Evolutionary conservation across 2,888 invertebrate genomes (phyloP), one percentile per base, ranked within the genome.

Genomic region (Drosophila nr. perissopoda): DNA sequence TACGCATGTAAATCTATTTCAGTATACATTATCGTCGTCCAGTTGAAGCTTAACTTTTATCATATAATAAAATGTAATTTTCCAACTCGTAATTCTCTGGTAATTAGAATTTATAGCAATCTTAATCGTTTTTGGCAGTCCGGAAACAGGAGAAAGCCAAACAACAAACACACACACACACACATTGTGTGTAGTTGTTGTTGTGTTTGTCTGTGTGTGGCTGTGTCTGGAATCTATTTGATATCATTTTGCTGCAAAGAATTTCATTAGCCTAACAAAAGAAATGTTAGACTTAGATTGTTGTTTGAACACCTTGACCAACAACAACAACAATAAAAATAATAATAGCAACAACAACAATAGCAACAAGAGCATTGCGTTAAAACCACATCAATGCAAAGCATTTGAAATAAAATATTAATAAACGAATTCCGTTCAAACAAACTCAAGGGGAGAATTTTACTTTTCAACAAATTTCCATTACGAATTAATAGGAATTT

Each of bases 1-100:
- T 86, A 87, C 85, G 87, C 87, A 87, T 87, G 87, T 87, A 87
- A 87, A 87, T 87, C 87, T 89, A 89, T 87, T 87, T 87, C 85
- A 76, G 82, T 84, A 75, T 83, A 87, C 89, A 87, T 87, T 87
- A 87, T 87, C 89, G 83, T 80, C 87, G 87, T 89, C 89, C 87
- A 87, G 89, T 87, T 87, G 87, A 83, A 87, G 87, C 87, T 87
- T 90, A 90, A 87, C 90, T 90, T 90, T 87, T 87, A 87, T 90
- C 87, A 87, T 90, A 87, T 90, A 90, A 87, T 87, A 87, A 87
- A 87, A 87, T 90, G 87, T 90, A 83, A 87, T 87, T 87, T 90
- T 87, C 80, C 89, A 90, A 90, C 87, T 87, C 87, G 87, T 87
- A 87, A 87, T 90, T 90, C 87, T 89, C 82, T 83, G 82, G 90